phyloP scores from a whole-genome alignment of 2,797 vertebrate genomes.

The Danio albolineatus region DNA sequence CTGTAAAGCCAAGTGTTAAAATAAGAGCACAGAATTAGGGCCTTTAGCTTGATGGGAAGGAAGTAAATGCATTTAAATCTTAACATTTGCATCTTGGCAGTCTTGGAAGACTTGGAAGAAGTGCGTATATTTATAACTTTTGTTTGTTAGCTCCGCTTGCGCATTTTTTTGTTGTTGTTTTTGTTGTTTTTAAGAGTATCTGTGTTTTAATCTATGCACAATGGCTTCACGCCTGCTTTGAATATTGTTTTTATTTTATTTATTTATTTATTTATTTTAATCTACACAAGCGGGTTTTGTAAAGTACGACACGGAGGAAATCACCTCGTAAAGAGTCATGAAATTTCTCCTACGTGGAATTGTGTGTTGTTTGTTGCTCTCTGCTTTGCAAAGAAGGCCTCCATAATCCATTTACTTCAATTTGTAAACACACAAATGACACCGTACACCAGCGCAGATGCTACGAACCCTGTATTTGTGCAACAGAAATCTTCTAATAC shows the following conservation, averaged over 20 bases:
- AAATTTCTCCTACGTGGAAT: slow-evolving; percentile 30
- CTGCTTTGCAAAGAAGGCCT: slow-evolving; percentile 41
- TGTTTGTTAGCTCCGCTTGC: neutral
- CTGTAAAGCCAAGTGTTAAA: slow-evolving; percentile 69
- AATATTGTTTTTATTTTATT: neutral
- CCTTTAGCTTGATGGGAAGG: slow-evolving; percentile 68
- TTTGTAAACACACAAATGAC: slow-evolving; percentile 34
- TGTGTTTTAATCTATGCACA: neutral
- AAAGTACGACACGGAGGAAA: slow-evolving; percentile 9
- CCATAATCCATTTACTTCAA: slow-evolving; percentile 49
- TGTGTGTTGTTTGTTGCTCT: slow-evolving; percentile 5
- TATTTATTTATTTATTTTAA: neutral
- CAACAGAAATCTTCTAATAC: slow-evolving; percentile 39
- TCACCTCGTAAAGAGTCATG: slow-evolving; percentile 27
- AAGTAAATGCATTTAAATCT: slow-evolving; percentile 61
- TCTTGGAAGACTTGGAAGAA: neutral
- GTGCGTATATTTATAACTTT: slow-evolving; percentile 20
- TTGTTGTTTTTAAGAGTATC: neutral
- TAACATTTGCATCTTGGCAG: slow-evolving; percentile 60
- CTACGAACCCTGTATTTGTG: slow-evolving; percentile 36
- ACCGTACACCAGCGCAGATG: slow-evolving; percentile 33
- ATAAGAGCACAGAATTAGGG: slow-evolving; percentile 67
- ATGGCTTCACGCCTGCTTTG: slow-evolving; percentile 11
- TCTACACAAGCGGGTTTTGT: slow-evolving; percentile 23
- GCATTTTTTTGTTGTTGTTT: neutral